Conservation (phyloP, 2,888 invertebrate genomes). For the Drosophila aldrichi region DNA sequence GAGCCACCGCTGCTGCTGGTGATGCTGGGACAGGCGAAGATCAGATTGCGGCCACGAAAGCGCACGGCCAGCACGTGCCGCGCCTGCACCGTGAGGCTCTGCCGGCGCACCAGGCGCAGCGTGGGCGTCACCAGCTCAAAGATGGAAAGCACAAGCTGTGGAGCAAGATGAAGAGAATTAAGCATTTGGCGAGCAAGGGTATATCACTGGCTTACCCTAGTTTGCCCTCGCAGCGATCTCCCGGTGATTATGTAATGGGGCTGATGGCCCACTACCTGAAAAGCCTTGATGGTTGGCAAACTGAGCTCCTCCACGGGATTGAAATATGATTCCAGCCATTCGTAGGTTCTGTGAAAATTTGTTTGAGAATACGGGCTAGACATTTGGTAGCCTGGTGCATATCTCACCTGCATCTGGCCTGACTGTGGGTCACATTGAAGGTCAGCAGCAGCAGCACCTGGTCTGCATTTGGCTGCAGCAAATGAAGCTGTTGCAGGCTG, state of each 20-base stretch:
- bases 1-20: slow-evolving; percentile 5
- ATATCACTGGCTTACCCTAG: slow-evolving; percentile 59
- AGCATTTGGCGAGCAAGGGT: too few relatives aligned
- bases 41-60: slow-evolving; percentile 71
- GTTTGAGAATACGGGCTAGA: not conserved
- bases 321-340: slow-evolving; percentile 82
- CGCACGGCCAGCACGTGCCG: slow-evolving; percentile 62
- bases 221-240: slow-evolving; percentile 57
- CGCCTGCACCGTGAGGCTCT: slow-evolving; percentile 73
- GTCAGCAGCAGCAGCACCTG: slow-evolving; percentile 71
- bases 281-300: slow-evolving; percentile 66
- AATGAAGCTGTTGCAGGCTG: slow-evolving; percentile 63
- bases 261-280: slow-evolving; percentile 69
- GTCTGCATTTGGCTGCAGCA: slow-evolving; percentile 62
- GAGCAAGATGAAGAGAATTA: not conserved
- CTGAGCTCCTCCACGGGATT: slow-evolving; percentile 76
- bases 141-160: slow-evolving; percentile 73
- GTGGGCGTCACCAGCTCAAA: slow-evolving; percentile 62
- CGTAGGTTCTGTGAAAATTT: slow-evolving; percentile 67
- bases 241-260: slow-evolving; percentile 73
- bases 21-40: slow-evolving; percentile 71
- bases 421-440: slow-evolving; percentile 65
- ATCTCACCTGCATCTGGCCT: slow-evolving; percentile 64
- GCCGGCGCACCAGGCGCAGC: slow-evolving; percentile 63
- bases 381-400: not conserved